A percentile compares a stretch with the other conserved stretches of the same genome.
Evolutionary conservation across 2,888 invertebrate species (phyloP).

Genomic region (Drosophila borborema): DNA sequence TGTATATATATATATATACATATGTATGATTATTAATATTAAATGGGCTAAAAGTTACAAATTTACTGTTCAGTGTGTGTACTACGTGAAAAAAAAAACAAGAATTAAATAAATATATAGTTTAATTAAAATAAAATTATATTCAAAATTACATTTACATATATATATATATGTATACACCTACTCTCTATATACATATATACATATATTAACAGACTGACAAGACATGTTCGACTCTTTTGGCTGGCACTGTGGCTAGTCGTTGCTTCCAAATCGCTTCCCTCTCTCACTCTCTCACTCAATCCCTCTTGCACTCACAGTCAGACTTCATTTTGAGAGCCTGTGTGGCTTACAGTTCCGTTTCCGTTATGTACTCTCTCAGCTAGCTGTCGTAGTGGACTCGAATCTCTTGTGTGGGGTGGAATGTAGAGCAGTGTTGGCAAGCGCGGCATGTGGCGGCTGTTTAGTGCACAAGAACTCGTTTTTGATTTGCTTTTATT

Average conservation of each 20-base stretch:
- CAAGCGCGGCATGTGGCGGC: slow-evolving; percentile 7
- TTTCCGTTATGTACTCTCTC: slow-evolving; percentile 4
- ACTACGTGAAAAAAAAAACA: slow-evolving; percentile 31
- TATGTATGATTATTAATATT: slow-evolving; percentile 28
- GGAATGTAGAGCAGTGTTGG: slow-evolving; percentile 16
- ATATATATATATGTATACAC: slow-evolving; percentile 15
- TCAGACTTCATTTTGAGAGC: not conserved
- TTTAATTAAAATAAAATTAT: slow-evolving; percentile 36
- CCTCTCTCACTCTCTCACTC: not conserved
- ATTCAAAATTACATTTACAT: slow-evolving; percentile 5
- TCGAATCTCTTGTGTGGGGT: slow-evolving; percentile 2
- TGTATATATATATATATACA: slow-evolving; percentile 19
- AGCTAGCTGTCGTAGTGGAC: not conserved
- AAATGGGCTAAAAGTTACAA: slow-evolving; percentile 47
- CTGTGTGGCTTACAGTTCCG: not conserved
- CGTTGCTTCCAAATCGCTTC: slow-evolving; percentile 12
- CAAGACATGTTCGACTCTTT: slow-evolving; percentile 44
- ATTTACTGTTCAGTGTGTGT: slow-evolving; percentile 52
- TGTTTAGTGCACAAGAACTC: slow-evolving; percentile 2
- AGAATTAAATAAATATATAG: slow-evolving; percentile 30
- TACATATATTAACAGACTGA: slow-evolving; percentile 55
- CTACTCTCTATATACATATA: slow-evolving; percentile 22
- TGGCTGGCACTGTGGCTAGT: slow-evolving; percentile 33
- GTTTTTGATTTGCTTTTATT: slow-evolving; percentile 4
- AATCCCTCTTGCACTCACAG: not conserved